Evolutionary conservation across 2,113 vertebrate species (phyloP).

Genomic region (Crypturellus undulatus): DNA sequence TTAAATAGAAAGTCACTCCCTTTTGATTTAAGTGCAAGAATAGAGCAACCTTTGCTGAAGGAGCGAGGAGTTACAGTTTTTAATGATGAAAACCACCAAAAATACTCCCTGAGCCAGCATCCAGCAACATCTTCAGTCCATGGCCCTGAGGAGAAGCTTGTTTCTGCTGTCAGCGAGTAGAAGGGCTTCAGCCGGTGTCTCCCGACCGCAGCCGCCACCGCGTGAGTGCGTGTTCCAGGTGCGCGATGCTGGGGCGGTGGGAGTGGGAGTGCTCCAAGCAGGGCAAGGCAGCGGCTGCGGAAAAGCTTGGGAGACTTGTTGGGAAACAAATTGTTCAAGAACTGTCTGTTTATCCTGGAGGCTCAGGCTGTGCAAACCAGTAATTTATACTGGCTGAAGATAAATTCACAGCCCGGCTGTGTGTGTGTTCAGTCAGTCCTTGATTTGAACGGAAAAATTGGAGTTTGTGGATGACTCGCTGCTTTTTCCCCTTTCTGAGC

Average conservation of each 20-base stretch:
- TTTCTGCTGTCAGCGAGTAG: not conserved
- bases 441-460: slow-evolving; percentile 63
- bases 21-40: slow-evolving; percentile 28
- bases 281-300: not conserved
- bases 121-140: not conserved
- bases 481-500: slow-evolving; percentile 15
- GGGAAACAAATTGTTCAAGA: slow-evolving; percentile 26
- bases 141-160: not conserved
- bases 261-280: not conserved
- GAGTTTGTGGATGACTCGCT: slow-evolving; percentile 33
- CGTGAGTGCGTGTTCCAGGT: not conserved
- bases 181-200: not conserved
- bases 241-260: not conserved
- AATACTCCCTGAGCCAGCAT: not conserved
- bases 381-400: slow-evolving; percentile 62
- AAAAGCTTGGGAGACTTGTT: slow-evolving; percentile 54
- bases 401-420: slow-evolving; percentile 9
- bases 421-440: slow-evolving; percentile 11
- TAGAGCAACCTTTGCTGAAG: slow-evolving; percentile 7
- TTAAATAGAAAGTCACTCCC: not conserved
- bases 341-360: slow-evolving; percentile 62
- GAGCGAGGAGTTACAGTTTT: not conserved
- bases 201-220: not conserved
- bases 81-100: not conserved
- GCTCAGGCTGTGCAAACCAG: slow-evolving; percentile 49